Conservation (phyloP, 1,140 invertebrate genomes). For the Branchinecta lynchi region DNA sequence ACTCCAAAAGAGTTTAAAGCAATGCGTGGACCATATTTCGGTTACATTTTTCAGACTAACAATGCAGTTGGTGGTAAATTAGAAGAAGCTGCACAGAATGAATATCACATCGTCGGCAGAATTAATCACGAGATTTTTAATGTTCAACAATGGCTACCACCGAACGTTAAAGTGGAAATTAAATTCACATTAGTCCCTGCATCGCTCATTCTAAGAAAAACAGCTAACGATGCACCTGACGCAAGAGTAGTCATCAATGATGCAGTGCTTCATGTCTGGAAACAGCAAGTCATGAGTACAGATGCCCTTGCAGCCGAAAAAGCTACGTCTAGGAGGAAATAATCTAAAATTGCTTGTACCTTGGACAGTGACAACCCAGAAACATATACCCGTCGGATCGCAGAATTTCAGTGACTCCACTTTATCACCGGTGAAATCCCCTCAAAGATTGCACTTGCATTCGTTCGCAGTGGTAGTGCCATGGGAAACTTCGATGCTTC, state of each 20-base stretch:
- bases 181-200: not conserved
- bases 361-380: not conserved
- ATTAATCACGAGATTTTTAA: not conserved
- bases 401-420: not conserved
- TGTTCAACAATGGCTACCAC: not conserved
- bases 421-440: not conserved
- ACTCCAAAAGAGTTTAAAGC: not conserved
- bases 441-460: not conserved
- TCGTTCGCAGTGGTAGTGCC: not conserved
- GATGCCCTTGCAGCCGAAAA: not conserved
- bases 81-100: not conserved
- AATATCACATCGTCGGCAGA: not conserved
- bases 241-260: not conserved
- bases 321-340: not conserved
- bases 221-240: not conserved
- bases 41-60: not conserved
- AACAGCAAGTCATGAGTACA: not conserved
- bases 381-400: not conserved
- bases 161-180: not conserved
- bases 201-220: not conserved
- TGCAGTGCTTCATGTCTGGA: not conserved
- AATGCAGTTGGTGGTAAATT: not conserved
- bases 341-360: not conserved
- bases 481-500: not conserved
- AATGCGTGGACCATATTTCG: not conserved